phyloP scores from a whole-genome alignment of 2,113 vertebrate genomes.

The Cacatua alba region DNA sequence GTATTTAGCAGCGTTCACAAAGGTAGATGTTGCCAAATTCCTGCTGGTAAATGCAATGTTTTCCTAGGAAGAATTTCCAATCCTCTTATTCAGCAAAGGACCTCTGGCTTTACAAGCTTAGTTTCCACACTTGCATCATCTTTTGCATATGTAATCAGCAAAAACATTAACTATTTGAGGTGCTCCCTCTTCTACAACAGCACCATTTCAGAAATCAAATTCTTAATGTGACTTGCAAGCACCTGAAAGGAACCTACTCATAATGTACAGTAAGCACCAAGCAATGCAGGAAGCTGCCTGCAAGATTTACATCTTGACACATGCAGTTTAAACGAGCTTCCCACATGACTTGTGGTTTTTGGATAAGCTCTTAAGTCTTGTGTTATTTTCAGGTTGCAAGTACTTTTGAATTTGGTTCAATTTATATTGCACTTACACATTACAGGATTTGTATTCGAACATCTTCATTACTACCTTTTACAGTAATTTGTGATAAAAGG shows the following conservation, averaged over 20 bases:
- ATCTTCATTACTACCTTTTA: not conserved
- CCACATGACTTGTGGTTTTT: not conserved
- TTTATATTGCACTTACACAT: not conserved
- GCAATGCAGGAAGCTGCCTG: not conserved
- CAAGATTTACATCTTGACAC: not conserved
- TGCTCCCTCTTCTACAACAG: not conserved
- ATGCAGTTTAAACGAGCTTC: not conserved
- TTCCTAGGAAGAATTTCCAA: not conserved
- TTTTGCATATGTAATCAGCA: not conserved
- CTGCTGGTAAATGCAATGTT: not conserved
- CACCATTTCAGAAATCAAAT: not conserved
- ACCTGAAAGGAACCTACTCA: not conserved
- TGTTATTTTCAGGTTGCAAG: not conserved
- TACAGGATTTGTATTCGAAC: not conserved
- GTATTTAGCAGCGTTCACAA: not conserved
- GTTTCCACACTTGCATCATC: not conserved
- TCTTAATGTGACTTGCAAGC: not conserved
- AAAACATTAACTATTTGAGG: conserved; percentile 8
- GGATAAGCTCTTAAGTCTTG: not conserved
- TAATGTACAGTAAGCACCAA: not conserved
- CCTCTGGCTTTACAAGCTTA: not conserved
- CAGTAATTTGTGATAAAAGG: not conserved
- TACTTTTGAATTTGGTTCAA: not conserved
- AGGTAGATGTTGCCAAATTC: not conserved
- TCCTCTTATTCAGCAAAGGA: not conserved